These are phyloP conservation scores for Emydocephalus ijimae DNA, from an alignment of 2,113 vertebrate species.

Conservation along the genomic window DNA sequence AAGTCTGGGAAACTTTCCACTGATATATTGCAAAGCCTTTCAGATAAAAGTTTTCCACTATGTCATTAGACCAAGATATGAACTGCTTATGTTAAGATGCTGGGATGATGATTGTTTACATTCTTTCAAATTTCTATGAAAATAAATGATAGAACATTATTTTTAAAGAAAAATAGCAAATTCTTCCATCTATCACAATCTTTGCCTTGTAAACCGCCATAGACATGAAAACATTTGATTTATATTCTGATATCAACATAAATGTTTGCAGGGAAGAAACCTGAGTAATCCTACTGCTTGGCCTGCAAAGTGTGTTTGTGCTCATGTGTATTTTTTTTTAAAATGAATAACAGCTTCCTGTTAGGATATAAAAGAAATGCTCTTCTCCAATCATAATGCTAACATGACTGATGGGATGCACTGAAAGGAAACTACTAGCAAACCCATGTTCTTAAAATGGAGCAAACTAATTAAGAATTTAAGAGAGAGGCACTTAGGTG, in stretches of 20 bases:
- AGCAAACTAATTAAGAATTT: background rate
- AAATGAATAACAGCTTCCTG: fast-evolving
- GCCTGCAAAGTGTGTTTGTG: conserved; percentile 24
- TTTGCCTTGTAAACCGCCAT: background rate
- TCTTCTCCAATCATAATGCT: background rate
- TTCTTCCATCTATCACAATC: background rate
- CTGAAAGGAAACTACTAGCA: background rate
- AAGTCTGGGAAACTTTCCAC: background rate
- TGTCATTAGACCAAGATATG: background rate
- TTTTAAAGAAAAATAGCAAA: background rate
- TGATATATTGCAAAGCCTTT: background rate
- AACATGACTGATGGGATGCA: conserved; percentile 7
- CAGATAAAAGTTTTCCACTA: background rate
- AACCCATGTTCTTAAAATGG: background rate
- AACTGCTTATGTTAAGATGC: background rate
- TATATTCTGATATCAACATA: background rate
- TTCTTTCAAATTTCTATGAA: background rate
- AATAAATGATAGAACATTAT: background rate
- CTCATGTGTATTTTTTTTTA: background rate
- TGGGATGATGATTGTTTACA: background rate
- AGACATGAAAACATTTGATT: background rate
- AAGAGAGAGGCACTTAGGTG: background rate
- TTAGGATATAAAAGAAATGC: background rate
- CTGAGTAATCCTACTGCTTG: background rate
- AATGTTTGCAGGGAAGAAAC: background rate